phyloP scores from a whole-genome alignment of 2,888 invertebrate species.

The Omphaloscelis lunosa region DNA sequence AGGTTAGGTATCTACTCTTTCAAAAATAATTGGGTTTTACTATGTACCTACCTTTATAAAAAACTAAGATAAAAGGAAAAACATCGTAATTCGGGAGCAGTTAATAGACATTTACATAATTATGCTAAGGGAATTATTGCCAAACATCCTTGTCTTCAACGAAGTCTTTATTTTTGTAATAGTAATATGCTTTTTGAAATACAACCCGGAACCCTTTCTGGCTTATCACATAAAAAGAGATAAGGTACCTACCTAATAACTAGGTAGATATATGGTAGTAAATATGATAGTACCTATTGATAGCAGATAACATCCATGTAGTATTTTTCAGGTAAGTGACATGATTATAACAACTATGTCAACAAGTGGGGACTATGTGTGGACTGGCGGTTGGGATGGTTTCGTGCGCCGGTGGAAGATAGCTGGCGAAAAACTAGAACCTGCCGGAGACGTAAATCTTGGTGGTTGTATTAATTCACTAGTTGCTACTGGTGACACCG shows the following conservation, averaged over 20 bases:
- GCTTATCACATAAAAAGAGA: background rate
- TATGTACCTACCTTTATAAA: too few relatives aligned
- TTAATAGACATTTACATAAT: too few relatives aligned
- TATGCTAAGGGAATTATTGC: background rate
- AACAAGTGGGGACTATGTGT: slow-evolving; percentile 83
- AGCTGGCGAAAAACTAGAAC: slow-evolving; percentile 75
- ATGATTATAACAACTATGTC: slow-evolving; percentile 89
- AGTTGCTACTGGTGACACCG: slow-evolving; percentile 69
- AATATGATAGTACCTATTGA: too few relatives aligned
- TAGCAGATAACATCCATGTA: background rate
- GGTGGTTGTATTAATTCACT: slow-evolving; percentile 85
- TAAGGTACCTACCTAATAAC: background rate
- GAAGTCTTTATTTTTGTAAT: background rate
- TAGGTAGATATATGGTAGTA: background rate
- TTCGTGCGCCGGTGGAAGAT: slow-evolving; percentile 85
- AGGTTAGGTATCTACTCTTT: too few relatives aligned
- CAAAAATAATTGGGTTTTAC: too few relatives aligned
- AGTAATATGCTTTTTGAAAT: background rate
- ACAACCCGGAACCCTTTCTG: background rate
- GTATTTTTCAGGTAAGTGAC: slow-evolving; percentile 81
- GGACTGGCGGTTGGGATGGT: slow-evolving; percentile 91
- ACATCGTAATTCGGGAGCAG: too few relatives aligned
- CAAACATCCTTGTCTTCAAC: background rate
- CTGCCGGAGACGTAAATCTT: slow-evolving; percentile 81
- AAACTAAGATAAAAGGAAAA: too few relatives aligned